phyloP scores from a whole-genome alignment of 2,888 invertebrate species.

The Eupithecia subfuscata region DNA sequence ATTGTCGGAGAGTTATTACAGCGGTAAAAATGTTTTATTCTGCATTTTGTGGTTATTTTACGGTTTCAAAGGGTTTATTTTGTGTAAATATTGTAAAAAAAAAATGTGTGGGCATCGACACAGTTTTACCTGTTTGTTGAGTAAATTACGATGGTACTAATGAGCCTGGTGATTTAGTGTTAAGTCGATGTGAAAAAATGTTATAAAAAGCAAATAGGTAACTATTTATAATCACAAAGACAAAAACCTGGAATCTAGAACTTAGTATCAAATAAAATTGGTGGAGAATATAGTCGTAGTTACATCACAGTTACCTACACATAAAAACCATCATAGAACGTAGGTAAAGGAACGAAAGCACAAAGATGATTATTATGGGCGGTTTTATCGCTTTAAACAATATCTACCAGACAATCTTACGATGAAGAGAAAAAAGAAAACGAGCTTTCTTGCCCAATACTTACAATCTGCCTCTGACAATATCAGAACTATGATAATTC shows the following conservation, averaged over 20 bases:
- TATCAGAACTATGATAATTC: background rate
- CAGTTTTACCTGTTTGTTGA: background rate
- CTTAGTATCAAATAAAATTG: no score
- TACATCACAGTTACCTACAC: no score
- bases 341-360: no score
- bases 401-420: background rate
- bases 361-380: background rate
- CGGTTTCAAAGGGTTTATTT: background rate
- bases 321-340: background rate
- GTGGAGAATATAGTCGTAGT: no score
- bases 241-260: no score
- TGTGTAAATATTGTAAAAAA: background rate
- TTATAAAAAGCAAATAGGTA: background rate
- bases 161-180: background rate
- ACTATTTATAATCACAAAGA: no score
- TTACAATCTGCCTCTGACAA: background rate
- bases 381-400: background rate
- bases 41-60: slow-evolving; percentile 13
- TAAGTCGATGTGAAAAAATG: background rate
- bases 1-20: slow-evolving; percentile 52
- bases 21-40: slow-evolving; percentile 44
- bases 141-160: background rate
- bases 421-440: background rate
- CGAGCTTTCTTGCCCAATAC: background rate
- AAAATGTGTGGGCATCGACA: background rate